Base-by-base conservation (phyloP, 2,888 invertebrate species). In the Lamproptera curius region DNA sequence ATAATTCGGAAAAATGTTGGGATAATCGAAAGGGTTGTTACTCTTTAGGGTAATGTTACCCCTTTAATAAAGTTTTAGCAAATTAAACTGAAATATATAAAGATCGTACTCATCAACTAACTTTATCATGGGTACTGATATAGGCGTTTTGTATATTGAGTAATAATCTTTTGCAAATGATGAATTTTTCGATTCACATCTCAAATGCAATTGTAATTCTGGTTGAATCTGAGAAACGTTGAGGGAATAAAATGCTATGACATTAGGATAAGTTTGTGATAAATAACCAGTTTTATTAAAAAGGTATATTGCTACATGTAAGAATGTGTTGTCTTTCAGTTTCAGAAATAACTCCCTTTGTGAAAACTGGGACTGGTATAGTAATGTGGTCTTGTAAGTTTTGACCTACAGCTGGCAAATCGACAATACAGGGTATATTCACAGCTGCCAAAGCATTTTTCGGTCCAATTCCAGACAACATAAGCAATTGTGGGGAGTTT, bases 1-100 rank as follows among this genome's bases (percentile, higher is more conserved):
- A 67, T 93, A 93, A 59, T 92, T 92, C 1, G 92, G 80, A 57
- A 90, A 78, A 37, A 94, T 90, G 16, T 84, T 59, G 0, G 93
- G 93, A 43, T 88, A 75, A 4, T 91, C 90, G 16, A 75, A 66
- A 0, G 92, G 91, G 65, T 93, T 70, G 0, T 68, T 72, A 0
- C 89, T 89, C 35, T 76, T 80, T 3, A 95, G 69, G 38, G 77
- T 73, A 13, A 95, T 65, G 36, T 64, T 69, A 34, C 92, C 92
- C 10, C 72, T 79, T 0, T 90, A 90, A 59, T 76, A 68, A 0
- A 90, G 90, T 56, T 86, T 82, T 1, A 89, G 52, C 1, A 89
- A 58, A 10, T 75, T 66, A 0, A 88, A 70, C 0, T 66, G 56
- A 36, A 82, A 66, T 0, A 67, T 15, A 1, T 88, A 67, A 0